These are phyloP conservation scores for Indicator maculatus DNA, from an alignment of 2,113 vertebrate species.

Conservation along the genomic window DNA sequence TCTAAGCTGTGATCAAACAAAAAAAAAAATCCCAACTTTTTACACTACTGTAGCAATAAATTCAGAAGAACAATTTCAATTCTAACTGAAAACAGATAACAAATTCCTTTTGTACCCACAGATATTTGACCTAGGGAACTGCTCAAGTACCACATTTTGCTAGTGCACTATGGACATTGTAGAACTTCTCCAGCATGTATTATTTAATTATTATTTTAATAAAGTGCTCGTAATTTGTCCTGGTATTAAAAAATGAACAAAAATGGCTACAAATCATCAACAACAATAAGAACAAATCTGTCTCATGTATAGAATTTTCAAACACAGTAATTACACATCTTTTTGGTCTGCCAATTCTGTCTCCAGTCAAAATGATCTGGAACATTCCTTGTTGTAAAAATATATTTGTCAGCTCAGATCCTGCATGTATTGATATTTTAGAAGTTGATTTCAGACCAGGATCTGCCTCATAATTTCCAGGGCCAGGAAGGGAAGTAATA, in stretches of 20 bases:
- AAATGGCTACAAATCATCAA: background rate
- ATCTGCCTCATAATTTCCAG: constrained; percentile 2
- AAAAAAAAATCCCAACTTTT: background rate
- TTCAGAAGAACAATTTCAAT: background rate
- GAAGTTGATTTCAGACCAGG: background rate
- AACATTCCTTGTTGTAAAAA: background rate
- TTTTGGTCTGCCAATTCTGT: background rate
- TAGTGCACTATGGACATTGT: background rate
- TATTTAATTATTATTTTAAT: background rate
- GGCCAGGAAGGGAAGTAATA: background rate
- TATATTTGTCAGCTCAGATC: background rate
- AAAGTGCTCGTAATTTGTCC: background rate
- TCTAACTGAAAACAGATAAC: constrained; percentile 5
- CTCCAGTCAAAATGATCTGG: background rate
- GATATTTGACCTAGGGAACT: background rate
- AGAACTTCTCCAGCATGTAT: background rate
- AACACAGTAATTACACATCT: background rate
- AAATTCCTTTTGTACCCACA: background rate
- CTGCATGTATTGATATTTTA: background rate
- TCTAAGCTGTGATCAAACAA: background rate
- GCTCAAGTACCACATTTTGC: background rate
- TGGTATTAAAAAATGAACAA: background rate
- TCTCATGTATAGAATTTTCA: background rate
- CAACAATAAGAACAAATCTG: background rate
- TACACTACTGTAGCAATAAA: background rate